Base-by-base conservation (phyloP, 23 tunicate species). In the Ciona savignyi region DNA sequence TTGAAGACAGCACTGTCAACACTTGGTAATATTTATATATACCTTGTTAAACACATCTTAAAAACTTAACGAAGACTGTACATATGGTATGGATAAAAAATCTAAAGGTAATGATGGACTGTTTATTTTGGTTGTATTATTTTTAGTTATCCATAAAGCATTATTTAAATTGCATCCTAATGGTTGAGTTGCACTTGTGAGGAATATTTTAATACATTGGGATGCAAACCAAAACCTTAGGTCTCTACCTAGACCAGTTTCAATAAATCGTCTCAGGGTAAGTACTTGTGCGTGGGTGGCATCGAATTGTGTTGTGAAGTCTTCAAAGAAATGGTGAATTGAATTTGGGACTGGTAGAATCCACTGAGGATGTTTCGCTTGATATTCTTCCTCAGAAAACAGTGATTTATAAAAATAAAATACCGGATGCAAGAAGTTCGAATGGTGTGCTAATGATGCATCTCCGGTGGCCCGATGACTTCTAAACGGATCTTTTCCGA, bases 291-390 rank as follows among this genome's bases (percentile, higher is more conserved):
- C 61, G 61, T 19, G 2, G 1, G 63, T 73, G 20, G 72, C 87
- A 69, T 88, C 84, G 72, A 88, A 88, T 25, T 76, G 79, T 25
- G 96, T 88, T 20, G 96, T 88, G 77, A 88, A 88, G 60, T 88
- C 96, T 67, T 88, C 96, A 63, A 88, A 75, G 9, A 88, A 70
- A 75, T 88, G 96, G 60, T 81, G 96, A 26, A 88, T 77, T 23
- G 73, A 70, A 35, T 82, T 77, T 11, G 96, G 96, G 3, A 88
- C 70, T 0, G 96, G 96, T 1, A 88, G 71, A 35, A 88, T 72
- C 87, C 87, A 88, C 30, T 82, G 81, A 23, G 32, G 26, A 4
- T 86, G 96, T 23, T 70, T 72, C 3, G 64, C 15, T 1, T 80
- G 1, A 24, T 64, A 72, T 4, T 71, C 65, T 3, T 25, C 51